Conservation (phyloP, 23 tunicate species). For the Oikopleura vanhoeffeni region DNA sequence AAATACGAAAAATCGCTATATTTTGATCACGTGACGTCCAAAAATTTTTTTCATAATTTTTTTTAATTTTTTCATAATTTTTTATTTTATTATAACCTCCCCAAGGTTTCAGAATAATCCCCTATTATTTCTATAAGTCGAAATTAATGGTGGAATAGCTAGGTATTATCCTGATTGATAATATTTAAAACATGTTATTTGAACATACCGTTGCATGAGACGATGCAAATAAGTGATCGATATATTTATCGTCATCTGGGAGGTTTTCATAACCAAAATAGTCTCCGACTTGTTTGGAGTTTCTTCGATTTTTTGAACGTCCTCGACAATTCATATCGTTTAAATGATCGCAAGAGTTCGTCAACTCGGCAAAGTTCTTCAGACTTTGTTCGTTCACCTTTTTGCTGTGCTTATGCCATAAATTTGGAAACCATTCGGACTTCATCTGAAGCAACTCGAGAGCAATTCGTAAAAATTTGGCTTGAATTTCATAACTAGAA, state of each 20-base stretch:
- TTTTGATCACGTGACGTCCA: no score
- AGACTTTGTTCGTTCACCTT: constrained; percentile 32
- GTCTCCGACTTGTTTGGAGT: constrained; percentile 84
- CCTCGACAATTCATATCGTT: not conserved
- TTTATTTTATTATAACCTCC: no score
- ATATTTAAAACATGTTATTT: no score
- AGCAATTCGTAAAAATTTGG: not conserved
- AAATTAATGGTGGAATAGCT: no score
- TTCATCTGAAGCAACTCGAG: not conserved
- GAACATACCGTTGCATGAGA: constrained; percentile 85
- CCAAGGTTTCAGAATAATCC: no score
- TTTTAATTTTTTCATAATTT: no score
- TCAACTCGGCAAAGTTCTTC: constrained; percentile 19
- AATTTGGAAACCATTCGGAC: not conserved
- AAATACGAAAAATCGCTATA: no score
- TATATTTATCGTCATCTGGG: constrained; percentile 64
- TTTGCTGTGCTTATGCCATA: not conserved
- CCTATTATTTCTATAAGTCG: no score
- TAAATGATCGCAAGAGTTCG: not conserved
- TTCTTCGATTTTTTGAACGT: no score
- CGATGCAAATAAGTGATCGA: constrained; percentile 52
- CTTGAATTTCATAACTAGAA: no score
- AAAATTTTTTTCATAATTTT: no score
- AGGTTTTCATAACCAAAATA: constrained; percentile 72
- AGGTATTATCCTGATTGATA: no score